These are phyloP conservation scores for Motacilla tschutschensis DNA, from an alignment of 2,113 vertebrate genomes.

Conservation along the genomic window DNA sequence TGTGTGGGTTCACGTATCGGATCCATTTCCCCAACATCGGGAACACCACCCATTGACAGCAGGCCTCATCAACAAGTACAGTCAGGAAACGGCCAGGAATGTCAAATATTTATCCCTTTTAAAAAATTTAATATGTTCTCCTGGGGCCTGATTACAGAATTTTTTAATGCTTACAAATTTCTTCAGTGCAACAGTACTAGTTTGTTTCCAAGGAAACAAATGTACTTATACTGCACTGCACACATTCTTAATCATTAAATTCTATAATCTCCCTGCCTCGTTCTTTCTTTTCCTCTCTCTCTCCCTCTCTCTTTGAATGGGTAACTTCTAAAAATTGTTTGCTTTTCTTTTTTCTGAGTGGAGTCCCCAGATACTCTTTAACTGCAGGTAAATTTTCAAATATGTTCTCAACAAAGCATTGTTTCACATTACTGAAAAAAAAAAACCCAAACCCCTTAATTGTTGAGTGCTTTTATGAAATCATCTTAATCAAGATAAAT, in stretches of 20 bases:
- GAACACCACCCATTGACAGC: conserved; percentile 52
- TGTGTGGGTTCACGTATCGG: background rate
- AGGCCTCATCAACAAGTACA: conserved; percentile 55
- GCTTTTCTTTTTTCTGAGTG: background rate
- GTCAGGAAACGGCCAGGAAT: conserved; percentile 59
- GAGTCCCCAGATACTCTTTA: conserved; percentile 67
- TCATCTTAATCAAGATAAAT: conserved; percentile 58
- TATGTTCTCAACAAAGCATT: conserved; percentile 42
- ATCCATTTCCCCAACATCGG: background rate
- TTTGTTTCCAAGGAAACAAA: conserved; percentile 81
- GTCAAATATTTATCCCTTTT: conserved; percentile 77
- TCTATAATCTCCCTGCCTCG: conserved; percentile 54
- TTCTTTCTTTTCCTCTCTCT: conserved; percentile 11
- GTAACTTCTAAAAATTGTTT: conserved; percentile 61
- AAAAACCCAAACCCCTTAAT: background rate
- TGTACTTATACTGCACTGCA: conserved; percentile 59
- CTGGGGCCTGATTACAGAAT: conserved; percentile 75
- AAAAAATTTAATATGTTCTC: conserved; percentile 73
- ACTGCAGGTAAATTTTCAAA: conserved; percentile 66
- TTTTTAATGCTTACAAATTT: conserved; percentile 78
- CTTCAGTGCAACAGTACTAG: conserved; percentile 64
- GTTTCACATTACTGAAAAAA: conserved; percentile 20
- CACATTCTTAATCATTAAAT: conserved; percentile 72
- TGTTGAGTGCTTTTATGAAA: conserved; percentile 44
- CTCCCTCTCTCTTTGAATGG: conserved; percentile 32